Percentiles rank a stretch among this genome's conserved stretches.
phyloP scores from a whole-genome alignment of 1,140 invertebrate species.

The Magallana ariakensis region DNA sequence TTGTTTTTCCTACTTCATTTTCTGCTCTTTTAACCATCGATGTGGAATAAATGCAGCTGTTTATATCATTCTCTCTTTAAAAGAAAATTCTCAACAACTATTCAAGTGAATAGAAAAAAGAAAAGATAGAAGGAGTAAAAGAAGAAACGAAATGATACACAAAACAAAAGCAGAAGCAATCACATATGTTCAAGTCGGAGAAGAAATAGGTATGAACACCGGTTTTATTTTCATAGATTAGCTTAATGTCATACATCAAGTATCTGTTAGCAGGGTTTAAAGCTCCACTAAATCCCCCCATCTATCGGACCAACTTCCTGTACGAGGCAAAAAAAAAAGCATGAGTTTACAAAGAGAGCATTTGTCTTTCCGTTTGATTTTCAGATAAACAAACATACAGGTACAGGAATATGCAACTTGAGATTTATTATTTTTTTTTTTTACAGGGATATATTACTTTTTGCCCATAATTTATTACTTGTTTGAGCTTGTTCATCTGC shows the following conservation, averaged over 20 bases:
- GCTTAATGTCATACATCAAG: constrained; percentile 26
- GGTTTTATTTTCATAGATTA: constrained; percentile 10
- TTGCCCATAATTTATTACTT: background rate
- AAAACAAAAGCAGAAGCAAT: background rate
- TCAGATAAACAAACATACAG: constrained; percentile 11
- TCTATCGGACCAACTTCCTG: constrained; percentile 5
- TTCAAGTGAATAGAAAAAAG: background rate
- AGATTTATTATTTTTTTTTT: background rate
- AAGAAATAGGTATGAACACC: background rate
- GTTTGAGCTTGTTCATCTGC: background rate
- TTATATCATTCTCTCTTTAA: background rate
- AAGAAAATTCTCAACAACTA: background rate
- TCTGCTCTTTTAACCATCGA: background rate
- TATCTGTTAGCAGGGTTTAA: background rate
- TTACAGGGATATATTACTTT: background rate
- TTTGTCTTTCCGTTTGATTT: constrained; percentile 6
- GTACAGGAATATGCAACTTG: background rate
- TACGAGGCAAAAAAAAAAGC: background rate
- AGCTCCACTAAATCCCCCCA: background rate
- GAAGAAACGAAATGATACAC: background rate
- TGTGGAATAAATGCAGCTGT: constrained; percentile 21
- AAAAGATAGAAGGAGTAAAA: background rate
- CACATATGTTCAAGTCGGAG: too few species aligned
- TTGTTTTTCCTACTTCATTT: constrained; percentile 17
- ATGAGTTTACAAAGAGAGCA: constrained; percentile 20